A percentile compares a stretch with the other conserved stretches of the same genome.
phyloP scores from a whole-genome alignment of 2,797 vertebrate species.

The Sparidentex hasta region DNA sequence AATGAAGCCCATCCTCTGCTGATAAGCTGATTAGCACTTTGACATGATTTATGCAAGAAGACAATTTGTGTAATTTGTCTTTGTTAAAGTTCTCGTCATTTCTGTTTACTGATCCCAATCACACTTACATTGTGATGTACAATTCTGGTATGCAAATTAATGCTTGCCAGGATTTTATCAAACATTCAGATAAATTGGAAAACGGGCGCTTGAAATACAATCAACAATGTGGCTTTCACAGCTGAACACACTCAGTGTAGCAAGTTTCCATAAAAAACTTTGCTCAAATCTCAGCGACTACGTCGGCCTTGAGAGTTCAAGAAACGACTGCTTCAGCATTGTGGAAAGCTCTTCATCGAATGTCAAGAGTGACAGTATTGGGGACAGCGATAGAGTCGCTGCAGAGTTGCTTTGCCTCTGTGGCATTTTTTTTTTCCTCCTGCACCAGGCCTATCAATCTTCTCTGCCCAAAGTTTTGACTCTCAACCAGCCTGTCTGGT shows the following conservation, averaged over 20 bases:
- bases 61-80: conserved; percentile 1
- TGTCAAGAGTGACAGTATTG: conserved; percentile 35
- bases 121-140: conserved; percentile 17
- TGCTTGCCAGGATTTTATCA: conserved; percentile 12
- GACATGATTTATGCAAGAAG: not conserved
- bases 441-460: conserved; percentile 58
- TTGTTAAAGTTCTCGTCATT: not conserved
- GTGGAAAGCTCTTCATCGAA: conserved; percentile 21
- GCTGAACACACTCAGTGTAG: conserved; percentile 14
- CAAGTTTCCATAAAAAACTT: conserved; percentile 20
- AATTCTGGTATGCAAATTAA: not conserved
- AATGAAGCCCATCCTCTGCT: not conserved
- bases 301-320: conserved; percentile 30
- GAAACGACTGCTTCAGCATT: conserved; percentile 8
- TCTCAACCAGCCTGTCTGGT: conserved; percentile 51
- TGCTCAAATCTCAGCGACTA: conserved; percentile 16
- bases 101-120: conserved; percentile 8
- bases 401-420: conserved; percentile 17
- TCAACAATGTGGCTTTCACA: not conserved
- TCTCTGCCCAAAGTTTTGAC: conserved; percentile 53
- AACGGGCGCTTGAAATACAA: conserved; percentile 14
- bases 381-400: conserved; percentile 22
- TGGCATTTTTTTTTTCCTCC: conserved; percentile 12
- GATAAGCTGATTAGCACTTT: not conserved
- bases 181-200: conserved; percentile 14